Percentiles rank a stretch among this genome's conserved stretches.
Conservation (phyloP, 2,888 invertebrate species). For the Aproaerema taeniolella region DNA sequence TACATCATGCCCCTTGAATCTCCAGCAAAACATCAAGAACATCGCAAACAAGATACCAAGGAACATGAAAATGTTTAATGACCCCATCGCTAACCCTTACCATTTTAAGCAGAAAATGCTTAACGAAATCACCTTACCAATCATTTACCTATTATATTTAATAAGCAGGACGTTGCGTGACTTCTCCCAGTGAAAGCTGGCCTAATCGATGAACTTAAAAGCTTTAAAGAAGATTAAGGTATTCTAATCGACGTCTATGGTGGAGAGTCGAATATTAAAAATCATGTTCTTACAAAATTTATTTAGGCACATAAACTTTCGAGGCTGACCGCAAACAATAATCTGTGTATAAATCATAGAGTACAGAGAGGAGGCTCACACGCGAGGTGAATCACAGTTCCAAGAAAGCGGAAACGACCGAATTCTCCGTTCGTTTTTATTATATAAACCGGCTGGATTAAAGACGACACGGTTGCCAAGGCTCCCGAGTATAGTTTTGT, state of each 20-base stretch:
- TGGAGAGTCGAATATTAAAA: constrained; percentile 48
- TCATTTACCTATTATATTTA: constrained; percentile 34
- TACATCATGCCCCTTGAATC: constrained; percentile 8
- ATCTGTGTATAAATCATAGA: constrained; percentile 62
- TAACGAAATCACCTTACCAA: constrained; percentile 20
- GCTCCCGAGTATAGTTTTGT: constrained; percentile 34
- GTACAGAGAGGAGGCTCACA: constrained; percentile 36
- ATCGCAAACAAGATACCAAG: constrained; percentile 6
- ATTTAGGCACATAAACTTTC: constrained; percentile 41
- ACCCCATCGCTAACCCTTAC: constrained; percentile 14
- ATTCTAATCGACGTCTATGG: constrained; percentile 31
- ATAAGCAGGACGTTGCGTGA: constrained; percentile 45
- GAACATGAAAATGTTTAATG: constrained; percentile 12
- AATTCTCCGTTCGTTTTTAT: constrained; percentile 65
- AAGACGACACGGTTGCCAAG: constrained; percentile 39
- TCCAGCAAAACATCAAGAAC: constrained; percentile 8
- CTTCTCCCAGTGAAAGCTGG: constrained; percentile 54
- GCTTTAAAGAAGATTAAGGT: constrained; percentile 45
- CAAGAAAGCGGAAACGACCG: constrained; percentile 71
- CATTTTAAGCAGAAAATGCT: constrained; percentile 16
- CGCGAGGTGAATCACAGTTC: constrained; percentile 70
- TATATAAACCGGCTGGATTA: constrained; percentile 46
- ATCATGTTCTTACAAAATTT: constrained; percentile 43
- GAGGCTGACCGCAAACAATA: constrained; percentile 54
- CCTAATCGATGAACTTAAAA: constrained; percentile 52